Conservation (phyloP, 1,140 invertebrate species). For the Nebria ingens region DNA sequence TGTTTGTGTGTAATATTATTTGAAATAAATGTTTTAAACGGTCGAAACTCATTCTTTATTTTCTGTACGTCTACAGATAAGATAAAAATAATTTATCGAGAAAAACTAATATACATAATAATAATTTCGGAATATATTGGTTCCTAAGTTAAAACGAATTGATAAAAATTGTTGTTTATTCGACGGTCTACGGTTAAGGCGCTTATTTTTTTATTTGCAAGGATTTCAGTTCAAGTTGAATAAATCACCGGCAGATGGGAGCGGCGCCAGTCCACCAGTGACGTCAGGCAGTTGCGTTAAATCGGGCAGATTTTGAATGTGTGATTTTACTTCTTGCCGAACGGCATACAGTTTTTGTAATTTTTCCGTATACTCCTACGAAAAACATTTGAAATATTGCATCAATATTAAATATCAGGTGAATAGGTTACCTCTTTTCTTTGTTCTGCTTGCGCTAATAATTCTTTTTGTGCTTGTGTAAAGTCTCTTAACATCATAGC, state of each 20-base stretch:
- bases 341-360: slow-evolving; percentile 75
- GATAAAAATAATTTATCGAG: too few species aligned
- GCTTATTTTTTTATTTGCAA: too few species aligned
- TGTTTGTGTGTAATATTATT: background rate
- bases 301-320: slow-evolving; percentile 87
- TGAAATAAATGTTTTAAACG: too few species aligned
- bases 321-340: slow-evolving; percentile 77
- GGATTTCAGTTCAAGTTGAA: slow-evolving; percentile 60
- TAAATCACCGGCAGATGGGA: slow-evolving; percentile 89
- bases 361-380: slow-evolving; percentile 79
- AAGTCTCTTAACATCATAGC: slow-evolving; percentile 81
- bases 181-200: too few species aligned
- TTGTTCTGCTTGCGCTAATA: slow-evolving; percentile 72
- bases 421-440: slow-evolving; percentile 64
- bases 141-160: too few species aligned
- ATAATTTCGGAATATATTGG: too few species aligned
- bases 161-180: too few species aligned
- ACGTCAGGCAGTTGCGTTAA: slow-evolving; percentile 82
- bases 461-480: slow-evolving; percentile 70
- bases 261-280: slow-evolving; percentile 76
- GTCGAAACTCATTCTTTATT: too few species aligned
- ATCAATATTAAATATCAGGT: background rate
- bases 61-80: too few species aligned
- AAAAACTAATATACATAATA: too few species aligned
- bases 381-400: slow-evolving; percentile 22